A percentile compares a stretch with the other conserved stretches of the same genome.
These are phyloP conservation scores for Agrochola lota DNA, from an alignment of 2,888 invertebrate species.

Conservation along the genomic window DNA sequence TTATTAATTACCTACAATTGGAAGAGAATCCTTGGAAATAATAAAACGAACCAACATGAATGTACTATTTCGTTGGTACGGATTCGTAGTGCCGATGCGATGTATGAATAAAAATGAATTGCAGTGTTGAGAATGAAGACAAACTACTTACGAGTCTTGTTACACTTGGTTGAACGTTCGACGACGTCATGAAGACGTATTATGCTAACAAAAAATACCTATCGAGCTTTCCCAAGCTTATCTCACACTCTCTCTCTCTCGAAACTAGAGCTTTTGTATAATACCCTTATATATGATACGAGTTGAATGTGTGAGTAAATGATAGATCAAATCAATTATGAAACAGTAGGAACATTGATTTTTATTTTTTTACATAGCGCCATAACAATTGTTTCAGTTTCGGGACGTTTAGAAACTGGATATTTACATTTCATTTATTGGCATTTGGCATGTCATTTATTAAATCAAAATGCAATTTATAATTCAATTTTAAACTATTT, in stretches of 20 bases:
- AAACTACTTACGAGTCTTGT: conserved; percentile 66
- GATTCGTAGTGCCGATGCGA: conserved; percentile 20
- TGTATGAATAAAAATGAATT: conserved; percentile 70
- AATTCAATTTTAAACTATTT: too few species aligned
- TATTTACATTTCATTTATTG: neutral
- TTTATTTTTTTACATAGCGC: neutral
- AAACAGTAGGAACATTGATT: neutral
- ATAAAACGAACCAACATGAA: conserved; percentile 38
- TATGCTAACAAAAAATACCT: conserved; percentile 73
- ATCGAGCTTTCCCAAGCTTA: conserved; percentile 34
- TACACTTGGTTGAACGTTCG: conserved; percentile 71
- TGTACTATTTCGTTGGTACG: conserved; percentile 42
- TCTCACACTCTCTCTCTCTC: too few species aligned
- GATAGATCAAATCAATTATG: neutral
- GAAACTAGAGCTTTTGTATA: conserved; percentile 13
- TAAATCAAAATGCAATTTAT: conserved; percentile 1
- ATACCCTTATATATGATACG: neutral
- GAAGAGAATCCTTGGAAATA: conserved; percentile 45
- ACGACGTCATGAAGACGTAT: conserved; percentile 77
- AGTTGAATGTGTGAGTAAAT: neutral
- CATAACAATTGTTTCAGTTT: neutral
- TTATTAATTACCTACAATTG: conserved; percentile 51
- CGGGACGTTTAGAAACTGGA: neutral
- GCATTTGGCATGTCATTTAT: neutral
- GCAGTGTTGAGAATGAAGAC: conserved; percentile 71